Conservation (phyloP, 23 tunicate species). For the Trididemnum clinides region DNA sequence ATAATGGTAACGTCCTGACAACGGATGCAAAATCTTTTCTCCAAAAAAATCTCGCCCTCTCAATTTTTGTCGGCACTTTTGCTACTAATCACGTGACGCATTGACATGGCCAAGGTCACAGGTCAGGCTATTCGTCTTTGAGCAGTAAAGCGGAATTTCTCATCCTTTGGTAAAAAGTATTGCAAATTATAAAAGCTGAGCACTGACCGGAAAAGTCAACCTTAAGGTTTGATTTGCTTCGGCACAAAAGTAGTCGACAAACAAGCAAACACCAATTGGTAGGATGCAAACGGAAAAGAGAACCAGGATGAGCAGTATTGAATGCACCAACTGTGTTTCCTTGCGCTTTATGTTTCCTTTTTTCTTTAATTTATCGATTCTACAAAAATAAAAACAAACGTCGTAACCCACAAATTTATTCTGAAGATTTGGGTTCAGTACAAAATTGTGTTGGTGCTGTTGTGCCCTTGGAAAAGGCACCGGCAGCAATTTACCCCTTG, state of each 20-base stretch:
- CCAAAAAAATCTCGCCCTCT: no score
- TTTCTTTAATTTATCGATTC: background rate
- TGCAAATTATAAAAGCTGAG: background rate
- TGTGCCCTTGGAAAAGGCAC: no score
- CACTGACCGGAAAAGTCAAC: slow-evolving; percentile 71
- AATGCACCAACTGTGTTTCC: slow-evolving; percentile 37
- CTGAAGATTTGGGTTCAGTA: no score
- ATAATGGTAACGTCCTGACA: no score
- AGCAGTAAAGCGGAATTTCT: background rate
- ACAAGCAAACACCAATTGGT: slow-evolving; percentile 58
- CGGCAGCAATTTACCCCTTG: no score
- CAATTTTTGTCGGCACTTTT: no score
- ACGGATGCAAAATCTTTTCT: no score
- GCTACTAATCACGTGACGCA: no score
- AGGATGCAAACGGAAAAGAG: slow-evolving; percentile 57
- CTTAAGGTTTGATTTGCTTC: slow-evolving; percentile 24
- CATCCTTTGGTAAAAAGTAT: background rate
- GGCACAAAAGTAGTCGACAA: slow-evolving; percentile 45
- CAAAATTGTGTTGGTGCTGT: no score
- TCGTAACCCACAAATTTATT: no score
- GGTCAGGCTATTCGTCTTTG: background rate
- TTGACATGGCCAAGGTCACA: no score
- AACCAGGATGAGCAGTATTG: slow-evolving; percentile 37
- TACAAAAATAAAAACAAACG: background rate
- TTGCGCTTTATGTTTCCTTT: background rate